These are phyloP conservation scores for Tenthredo scrophulariae DNA, from an alignment of 2,888 invertebrate genomes.

Conservation along the genomic window DNA sequence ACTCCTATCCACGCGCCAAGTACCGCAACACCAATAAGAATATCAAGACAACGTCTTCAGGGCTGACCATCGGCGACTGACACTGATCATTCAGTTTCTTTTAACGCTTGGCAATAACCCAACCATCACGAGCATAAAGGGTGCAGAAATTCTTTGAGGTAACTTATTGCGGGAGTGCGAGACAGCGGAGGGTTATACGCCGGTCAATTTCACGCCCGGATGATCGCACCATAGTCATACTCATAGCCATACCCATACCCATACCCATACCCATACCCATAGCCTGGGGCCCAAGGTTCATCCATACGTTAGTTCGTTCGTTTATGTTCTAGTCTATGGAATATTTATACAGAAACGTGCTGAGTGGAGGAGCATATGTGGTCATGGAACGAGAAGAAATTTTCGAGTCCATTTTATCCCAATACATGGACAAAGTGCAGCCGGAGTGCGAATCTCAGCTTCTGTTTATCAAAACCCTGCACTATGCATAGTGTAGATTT, in stretches of 20 bases:
- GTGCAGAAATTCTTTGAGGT: slow-evolving; percentile 22
- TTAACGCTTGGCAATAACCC: neutral
- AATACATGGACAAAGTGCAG: neutral
- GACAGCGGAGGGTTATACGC: slow-evolving; percentile 35
- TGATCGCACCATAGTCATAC: slow-evolving; percentile 26
- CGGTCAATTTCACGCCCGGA: slow-evolving; percentile 50
- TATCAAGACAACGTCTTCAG: neutral
- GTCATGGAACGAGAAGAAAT: neutral
- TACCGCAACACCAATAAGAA: neutral
- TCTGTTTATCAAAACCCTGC: neutral
- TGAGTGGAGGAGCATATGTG: neutral
- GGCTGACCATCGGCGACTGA: slow-evolving; percentile 13
- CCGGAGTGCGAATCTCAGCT: neutral
- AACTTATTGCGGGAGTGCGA: neutral
- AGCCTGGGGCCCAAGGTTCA: slow-evolving; percentile 9
- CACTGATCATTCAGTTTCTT: slow-evolving; percentile 6
- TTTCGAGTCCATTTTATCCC: neutral
- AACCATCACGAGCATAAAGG: slow-evolving; percentile 8
- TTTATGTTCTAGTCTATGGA: neutral
- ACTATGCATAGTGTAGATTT: neutral
- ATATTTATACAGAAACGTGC: slow-evolving; percentile 36
- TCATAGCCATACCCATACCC: neutral
- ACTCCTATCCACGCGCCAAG: neutral
- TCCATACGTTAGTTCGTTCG: slow-evolving; percentile 2
- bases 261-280: neutral